Conservation (phyloP, 2,113 vertebrate genomes). For the Cephalopholis sonnerati region DNA sequence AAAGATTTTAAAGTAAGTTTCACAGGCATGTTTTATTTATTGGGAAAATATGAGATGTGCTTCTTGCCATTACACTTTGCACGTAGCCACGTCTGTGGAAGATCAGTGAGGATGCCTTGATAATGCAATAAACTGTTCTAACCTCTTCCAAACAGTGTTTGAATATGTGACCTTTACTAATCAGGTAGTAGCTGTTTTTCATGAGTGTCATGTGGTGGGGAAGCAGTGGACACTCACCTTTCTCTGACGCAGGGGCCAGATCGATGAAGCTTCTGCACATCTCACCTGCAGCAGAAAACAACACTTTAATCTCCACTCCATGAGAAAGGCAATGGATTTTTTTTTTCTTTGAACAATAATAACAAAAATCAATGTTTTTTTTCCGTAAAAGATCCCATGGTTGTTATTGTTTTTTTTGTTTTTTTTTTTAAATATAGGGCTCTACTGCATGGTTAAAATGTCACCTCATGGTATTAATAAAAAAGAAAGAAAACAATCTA, state of each 20-base stretch:
- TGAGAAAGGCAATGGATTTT: no score
- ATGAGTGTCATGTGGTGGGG: neutral
- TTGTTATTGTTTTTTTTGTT: no score
- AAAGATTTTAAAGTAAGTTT: neutral
- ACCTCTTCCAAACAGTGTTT: neutral
- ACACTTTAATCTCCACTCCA: no score
- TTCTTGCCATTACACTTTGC: neutral
- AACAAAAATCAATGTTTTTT: no score
- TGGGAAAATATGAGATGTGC: neutral
- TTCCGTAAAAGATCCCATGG: no score
- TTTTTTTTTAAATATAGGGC: no score
- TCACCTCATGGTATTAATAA: no score
- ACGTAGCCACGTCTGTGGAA: neutral
- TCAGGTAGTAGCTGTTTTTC: neutral
- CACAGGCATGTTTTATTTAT: neutral
- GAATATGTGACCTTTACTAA: neutral
- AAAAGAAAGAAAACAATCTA: no score
- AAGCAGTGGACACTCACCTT: constrained; percentile 87
- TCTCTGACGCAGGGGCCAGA: constrained; percentile 94
- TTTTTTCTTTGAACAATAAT: no score
- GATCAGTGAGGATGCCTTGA: neutral
- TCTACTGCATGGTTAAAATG: fast-evolving
- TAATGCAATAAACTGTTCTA: neutral
- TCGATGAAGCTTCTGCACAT: constrained; percentile 96
- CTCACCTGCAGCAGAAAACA: constrained; percentile 86